phyloP scores from a whole-genome alignment of 2,113 vertebrate genomes.

The Aspiorhynchus laticeps region DNA sequence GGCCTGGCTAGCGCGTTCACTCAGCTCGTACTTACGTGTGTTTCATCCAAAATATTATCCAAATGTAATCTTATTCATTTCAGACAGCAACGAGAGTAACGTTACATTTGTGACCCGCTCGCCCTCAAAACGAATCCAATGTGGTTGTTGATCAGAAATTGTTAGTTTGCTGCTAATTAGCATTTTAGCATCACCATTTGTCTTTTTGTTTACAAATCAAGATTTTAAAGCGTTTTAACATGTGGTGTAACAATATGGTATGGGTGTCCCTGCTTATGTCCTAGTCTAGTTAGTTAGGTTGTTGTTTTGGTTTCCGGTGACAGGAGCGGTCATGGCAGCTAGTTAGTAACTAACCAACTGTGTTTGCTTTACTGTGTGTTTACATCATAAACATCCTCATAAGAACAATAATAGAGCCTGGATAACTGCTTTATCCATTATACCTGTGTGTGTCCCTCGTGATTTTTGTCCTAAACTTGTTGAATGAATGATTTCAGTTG shows the following conservation, averaged over 20 bases:
- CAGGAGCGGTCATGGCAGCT: background rate
- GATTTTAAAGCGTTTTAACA: background rate
- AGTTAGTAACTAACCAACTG: background rate
- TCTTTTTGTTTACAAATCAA: background rate
- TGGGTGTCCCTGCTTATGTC: background rate
- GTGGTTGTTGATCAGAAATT: background rate
- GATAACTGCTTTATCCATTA: conserved; percentile 8
- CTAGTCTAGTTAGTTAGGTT: background rate
- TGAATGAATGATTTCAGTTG: background rate
- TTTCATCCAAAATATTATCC: background rate
- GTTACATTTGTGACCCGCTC: background rate
- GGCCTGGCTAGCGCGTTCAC: conserved; percentile 19
- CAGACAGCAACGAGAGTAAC: background rate
- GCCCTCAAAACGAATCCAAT: background rate
- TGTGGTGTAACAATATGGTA: background rate
- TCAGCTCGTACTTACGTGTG: background rate
- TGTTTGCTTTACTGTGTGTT: background rate
- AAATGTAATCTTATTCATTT: background rate
- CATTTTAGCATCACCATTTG: background rate
- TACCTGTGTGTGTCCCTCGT: background rate
- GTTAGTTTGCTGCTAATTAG: background rate
- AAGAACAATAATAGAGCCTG: background rate
- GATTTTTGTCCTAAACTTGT: background rate
- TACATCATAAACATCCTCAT: background rate
- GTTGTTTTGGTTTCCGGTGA: background rate